A percentile compares a stretch with the other conserved stretches of the same genome.
phyloP scores from a whole-genome alignment of 2,113 vertebrate genomes.

The Engystomops pustulosus region DNA sequence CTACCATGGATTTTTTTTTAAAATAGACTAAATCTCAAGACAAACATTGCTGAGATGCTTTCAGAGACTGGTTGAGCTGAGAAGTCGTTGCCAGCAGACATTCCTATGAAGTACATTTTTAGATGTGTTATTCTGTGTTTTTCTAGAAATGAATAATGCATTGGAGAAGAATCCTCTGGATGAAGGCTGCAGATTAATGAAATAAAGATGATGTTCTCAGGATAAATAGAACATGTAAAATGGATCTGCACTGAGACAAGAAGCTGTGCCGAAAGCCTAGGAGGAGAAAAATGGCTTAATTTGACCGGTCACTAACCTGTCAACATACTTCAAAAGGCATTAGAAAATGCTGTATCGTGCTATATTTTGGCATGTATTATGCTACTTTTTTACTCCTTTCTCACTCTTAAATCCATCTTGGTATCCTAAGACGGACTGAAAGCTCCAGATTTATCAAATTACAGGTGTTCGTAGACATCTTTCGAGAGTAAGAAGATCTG shows the following conservation, averaged over 20 bases:
- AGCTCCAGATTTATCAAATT: too few relatives aligned
- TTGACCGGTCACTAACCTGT: background rate
- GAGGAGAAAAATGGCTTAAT: background rate
- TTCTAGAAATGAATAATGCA: constrained; percentile 7
- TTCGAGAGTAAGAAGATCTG: too few relatives aligned
- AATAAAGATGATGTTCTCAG: constrained; percentile 19
- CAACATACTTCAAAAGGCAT: too few relatives aligned
- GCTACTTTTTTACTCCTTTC: too few relatives aligned
- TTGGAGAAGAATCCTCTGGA: background rate
- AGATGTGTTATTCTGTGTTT: background rate
- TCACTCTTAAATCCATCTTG: too few relatives aligned
- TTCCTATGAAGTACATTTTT: constrained; percentile 32
- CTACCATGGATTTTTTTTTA: background rate
- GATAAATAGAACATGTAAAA: constrained; percentile 16
- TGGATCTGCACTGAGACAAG: background rate
- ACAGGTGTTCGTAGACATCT: too few relatives aligned
- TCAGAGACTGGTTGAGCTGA: background rate
- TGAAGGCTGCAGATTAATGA: background rate
- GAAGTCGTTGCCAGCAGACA: constrained; percentile 33
- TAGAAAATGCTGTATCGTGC: too few relatives aligned
- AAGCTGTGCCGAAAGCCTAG: background rate
- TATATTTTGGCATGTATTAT: too few relatives aligned
- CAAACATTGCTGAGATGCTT: constrained; percentile 18
- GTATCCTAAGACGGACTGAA: too few relatives aligned
- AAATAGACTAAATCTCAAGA: background rate